A percentile compares a stretch with the other conserved stretches of the same genome.
Conservation (phyloP, 2,888 invertebrate species). For the Perdita meconis region DNA sequence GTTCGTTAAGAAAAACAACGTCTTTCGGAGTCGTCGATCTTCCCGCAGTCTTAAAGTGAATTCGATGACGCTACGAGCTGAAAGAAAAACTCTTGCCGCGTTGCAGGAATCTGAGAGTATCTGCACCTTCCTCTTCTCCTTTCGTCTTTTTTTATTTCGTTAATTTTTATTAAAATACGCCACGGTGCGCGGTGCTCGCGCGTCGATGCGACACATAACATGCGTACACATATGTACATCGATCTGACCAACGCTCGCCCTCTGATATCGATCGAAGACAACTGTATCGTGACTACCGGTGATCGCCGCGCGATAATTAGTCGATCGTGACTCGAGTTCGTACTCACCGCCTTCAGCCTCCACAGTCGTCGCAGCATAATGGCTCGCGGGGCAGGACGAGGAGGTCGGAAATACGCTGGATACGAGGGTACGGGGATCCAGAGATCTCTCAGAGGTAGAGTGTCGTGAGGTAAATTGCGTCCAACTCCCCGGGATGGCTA, state of each 20-base stretch:
- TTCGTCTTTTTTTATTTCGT: constrained; percentile 8
- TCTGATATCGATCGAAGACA: not conserved
- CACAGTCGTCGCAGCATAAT: constrained; percentile 74
- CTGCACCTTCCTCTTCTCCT: not conserved
- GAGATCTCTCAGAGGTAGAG: constrained; percentile 13
- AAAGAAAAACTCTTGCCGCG: constrained; percentile 19
- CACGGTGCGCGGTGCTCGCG: constrained; percentile 14
- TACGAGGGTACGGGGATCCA: constrained; percentile 6
- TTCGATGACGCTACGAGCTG: constrained; percentile 36
- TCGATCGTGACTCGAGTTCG: constrained; percentile 7
- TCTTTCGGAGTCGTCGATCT: constrained; percentile 18
- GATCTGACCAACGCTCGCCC: too few species aligned
- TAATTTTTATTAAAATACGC: constrained; percentile 36
- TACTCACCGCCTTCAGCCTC: constrained; percentile 75
- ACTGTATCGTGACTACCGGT: constrained; percentile 8
- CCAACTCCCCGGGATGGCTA: constrained; percentile 6
- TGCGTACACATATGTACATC: too few species aligned
- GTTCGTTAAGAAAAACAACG: not conserved
- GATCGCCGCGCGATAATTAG: not conserved
- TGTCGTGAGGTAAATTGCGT: constrained; percentile 23
- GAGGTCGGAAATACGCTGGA: constrained; percentile 3
- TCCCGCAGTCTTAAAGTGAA: constrained; percentile 10
- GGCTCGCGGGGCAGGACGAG: constrained; percentile 10
- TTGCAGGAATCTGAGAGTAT: constrained; percentile 17
- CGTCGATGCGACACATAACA: not conserved